phyloP scores from a whole-genome alignment of 2,113 vertebrate species.

The cattle (Bos taurus) region ARS-UCD2.0 NC_037330.1:60388001-60388500 shows the following conservation, averaged over 20 bases:
- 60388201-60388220: slow-evolving; percentile 23
- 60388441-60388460: slow-evolving; percentile 56
- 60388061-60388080: slow-evolving; percentile 61
- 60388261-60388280: neutral
- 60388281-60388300: neutral
- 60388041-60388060: slow-evolving; percentile 54
- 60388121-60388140: slow-evolving; percentile 49
- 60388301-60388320: neutral
- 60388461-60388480: slow-evolving; percentile 66
- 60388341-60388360: neutral
- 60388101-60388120: slow-evolving; percentile 63
- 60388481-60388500: slow-evolving; percentile 73
- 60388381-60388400: slow-evolving; percentile 65
- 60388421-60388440: slow-evolving; percentile 72
- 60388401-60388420: slow-evolving; percentile 64
- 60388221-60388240: slow-evolving; percentile 29
- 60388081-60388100: slow-evolving; percentile 27
- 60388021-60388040: slow-evolving; percentile 38
- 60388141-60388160: slow-evolving; percentile 50
- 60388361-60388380: neutral
- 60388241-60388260: neutral
- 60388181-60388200: neutral
- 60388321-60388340: neutral
- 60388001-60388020: slow-evolving; percentile 54
- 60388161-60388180: slow-evolving; percentile 20